These are phyloP conservation scores for Apamea anceps DNA, from an alignment of 2,888 invertebrate genomes.

Conservation along the genomic window DNA sequence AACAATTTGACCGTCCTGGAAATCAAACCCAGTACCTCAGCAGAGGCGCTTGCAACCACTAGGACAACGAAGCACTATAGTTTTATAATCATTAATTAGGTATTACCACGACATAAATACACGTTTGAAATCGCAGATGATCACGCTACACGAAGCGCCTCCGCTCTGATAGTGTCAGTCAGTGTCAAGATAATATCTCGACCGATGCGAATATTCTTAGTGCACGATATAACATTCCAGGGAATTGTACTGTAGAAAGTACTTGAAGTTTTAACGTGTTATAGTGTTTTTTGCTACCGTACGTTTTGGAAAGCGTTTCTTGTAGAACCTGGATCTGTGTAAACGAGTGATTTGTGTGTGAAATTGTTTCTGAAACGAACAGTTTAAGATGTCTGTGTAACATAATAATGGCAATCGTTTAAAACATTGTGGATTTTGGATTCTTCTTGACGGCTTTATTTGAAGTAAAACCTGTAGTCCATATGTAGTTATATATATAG, in stretches of 20 bases:
- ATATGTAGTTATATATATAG: not conserved
- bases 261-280: not conserved
- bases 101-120: slow-evolving; percentile 1
- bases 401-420: not conserved
- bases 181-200: slow-evolving; percentile 72
- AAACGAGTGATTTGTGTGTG: not conserved
- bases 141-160: slow-evolving; percentile 25
- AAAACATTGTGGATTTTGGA: not conserved
- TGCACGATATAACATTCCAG: not conserved
- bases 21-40: not conserved
- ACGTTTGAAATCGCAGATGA: slow-evolving; percentile 12
- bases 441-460: not conserved
- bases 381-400: not conserved
- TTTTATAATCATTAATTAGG: not conserved
- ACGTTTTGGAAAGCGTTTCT: not conserved
- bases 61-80: not conserved
- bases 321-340: not conserved
- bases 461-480: not conserved
- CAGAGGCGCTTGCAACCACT: not conserved
- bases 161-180: slow-evolving; percentile 64
- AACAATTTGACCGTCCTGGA: not conserved
- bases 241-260: slow-evolving; percentile 12
- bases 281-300: not conserved
- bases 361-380: not conserved
- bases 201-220: slow-evolving; percentile 22